Base-by-base conservation (phyloP, 2,888 invertebrate genomes). In the Scaptomyza reducta region DNA sequence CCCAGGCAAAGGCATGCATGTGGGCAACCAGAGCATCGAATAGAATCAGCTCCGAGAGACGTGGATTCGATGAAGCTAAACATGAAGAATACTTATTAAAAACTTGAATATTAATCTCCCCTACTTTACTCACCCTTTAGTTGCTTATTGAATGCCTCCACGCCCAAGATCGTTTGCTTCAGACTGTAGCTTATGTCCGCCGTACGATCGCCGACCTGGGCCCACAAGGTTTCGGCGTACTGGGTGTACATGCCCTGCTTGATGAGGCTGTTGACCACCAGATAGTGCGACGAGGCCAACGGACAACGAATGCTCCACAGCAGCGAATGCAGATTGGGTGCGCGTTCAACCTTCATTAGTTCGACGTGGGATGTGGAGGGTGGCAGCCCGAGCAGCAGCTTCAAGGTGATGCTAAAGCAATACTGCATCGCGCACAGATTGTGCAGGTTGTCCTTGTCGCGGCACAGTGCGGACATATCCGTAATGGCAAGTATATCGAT, bases 211-310 rank as follows among this genome's bases (percentile, higher is more conserved):
- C 91, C 91, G 1, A 92, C 89, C 63, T 90, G 91, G 13, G 74
- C 88, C 91, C 91, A 92, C 46, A 92, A 70, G 0, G 88, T 89
- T 65, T 92, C 92, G 0, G 93, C 93, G 72, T 93, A 94, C 77
- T 96, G 96, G 0, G 96, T 96, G 80, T 96, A 97, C 95, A 97
- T 95, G 67, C 97, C 97, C 70, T 97, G 97, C 87, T 97, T 97
- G 6, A 97, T 96, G 2, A 98, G 93, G 58, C 96, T 97, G 89
- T 98, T 92, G 0, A 92, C 98, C 89, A 97, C 97, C 85, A 97
- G 94, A 96, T 98, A 98, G 41, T 96, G 95, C 80, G 95, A 95
- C 91, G 96, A 97, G 6, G 96, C 94, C 91, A 97, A 96, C 69
- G 94, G 94, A 1, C 97, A 95, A 45, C 98, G 93, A 6, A 98